A percentile compares a stretch with the other conserved stretches of the same genome.
Evolutionary conservation across 2,113 vertebrate species (phyloP).

Genomic region (Hirundichthys speculiger): DNA sequence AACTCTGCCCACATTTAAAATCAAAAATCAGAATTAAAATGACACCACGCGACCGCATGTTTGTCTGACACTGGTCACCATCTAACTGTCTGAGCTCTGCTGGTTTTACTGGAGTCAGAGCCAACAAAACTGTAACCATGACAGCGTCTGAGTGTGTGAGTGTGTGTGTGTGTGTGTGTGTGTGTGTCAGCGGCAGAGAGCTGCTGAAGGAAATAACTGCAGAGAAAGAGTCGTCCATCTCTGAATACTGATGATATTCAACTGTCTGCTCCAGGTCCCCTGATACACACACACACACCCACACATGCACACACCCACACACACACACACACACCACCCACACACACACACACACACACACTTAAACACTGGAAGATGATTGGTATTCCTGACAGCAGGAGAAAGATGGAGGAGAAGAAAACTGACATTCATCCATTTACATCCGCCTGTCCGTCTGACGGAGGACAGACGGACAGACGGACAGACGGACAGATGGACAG

Average conservation of each 20-base stretch:
- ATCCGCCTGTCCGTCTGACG: conserved; percentile 13
- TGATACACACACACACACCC: conserved; percentile 25
- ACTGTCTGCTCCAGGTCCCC: conserved; percentile 50
- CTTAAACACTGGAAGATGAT: conserved; percentile 17
- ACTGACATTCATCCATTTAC: conserved; percentile 43
- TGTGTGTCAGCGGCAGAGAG: background rate
- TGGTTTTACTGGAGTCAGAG: no score
- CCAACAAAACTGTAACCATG: background rate
- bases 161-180: conserved; percentile 8
- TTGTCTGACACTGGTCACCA: no score
- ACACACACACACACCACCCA: conserved; percentile 23
- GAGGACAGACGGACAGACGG: background rate
- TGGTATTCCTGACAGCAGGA: conserved; percentile 45
- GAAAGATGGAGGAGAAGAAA: conserved; percentile 8
- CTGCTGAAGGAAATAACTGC: conserved; percentile 48
- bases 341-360: conserved; percentile 18
- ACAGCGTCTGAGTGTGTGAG: conserved; percentile 10
- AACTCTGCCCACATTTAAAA: no score
- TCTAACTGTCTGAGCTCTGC: no score
- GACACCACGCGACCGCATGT: no score
- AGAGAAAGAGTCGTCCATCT: conserved; percentile 40
- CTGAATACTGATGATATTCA: conserved; percentile 64
- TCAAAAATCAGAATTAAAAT: no score
- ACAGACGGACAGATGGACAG: background rate
- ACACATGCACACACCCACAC: conserved; percentile 22